phyloP scores from a whole-genome alignment of 2,888 invertebrate species.

The Metopia argyrocephala region DNA sequence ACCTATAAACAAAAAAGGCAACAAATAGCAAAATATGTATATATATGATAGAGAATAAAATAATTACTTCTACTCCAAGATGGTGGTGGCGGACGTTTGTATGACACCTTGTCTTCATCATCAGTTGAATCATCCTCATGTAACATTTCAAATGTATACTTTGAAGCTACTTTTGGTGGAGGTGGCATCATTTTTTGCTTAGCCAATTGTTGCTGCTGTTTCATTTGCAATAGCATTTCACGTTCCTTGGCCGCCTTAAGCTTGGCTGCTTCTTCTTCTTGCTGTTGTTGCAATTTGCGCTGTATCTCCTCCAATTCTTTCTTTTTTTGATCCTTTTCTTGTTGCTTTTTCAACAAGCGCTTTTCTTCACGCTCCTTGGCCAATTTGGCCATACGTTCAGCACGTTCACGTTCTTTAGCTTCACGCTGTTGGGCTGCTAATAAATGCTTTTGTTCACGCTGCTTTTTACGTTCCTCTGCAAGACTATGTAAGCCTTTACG shows the following conservation, averaged over 20 bases:
- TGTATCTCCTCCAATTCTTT: slow-evolving; percentile 75
- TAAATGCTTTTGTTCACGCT: slow-evolving; percentile 76
- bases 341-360: slow-evolving; percentile 71
- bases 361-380: slow-evolving; percentile 77
- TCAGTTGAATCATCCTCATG: slow-evolving; percentile 79
- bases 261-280: slow-evolving; percentile 70
- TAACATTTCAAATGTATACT: slow-evolving; percentile 78
- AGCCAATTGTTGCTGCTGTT: slow-evolving; percentile 65
- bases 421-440: slow-evolving; percentile 76
- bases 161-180: slow-evolving; percentile 69
- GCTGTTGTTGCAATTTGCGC: slow-evolving; percentile 72
- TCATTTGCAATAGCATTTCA: slow-evolving; percentile 72
- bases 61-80: slow-evolving; percentile 79
- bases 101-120: slow-evolving; percentile 76
- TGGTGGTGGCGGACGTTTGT: slow-evolving; percentile 75
- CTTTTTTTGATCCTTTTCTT: slow-evolving; percentile 74
- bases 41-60: neutral
- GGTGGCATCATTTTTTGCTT: slow-evolving; percentile 70
- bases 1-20: slow-evolving; percentile 66
- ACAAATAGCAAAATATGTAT: neutral
- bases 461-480: slow-evolving; percentile 77
- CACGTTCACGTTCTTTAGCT: slow-evolving; percentile 76
- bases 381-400: slow-evolving; percentile 74
- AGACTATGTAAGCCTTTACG: slow-evolving; percentile 73
- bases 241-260: slow-evolving; percentile 70